Evolutionary conservation across 1,140 invertebrate species (phyloP).

Genomic region (Gryon sp.): DNA sequence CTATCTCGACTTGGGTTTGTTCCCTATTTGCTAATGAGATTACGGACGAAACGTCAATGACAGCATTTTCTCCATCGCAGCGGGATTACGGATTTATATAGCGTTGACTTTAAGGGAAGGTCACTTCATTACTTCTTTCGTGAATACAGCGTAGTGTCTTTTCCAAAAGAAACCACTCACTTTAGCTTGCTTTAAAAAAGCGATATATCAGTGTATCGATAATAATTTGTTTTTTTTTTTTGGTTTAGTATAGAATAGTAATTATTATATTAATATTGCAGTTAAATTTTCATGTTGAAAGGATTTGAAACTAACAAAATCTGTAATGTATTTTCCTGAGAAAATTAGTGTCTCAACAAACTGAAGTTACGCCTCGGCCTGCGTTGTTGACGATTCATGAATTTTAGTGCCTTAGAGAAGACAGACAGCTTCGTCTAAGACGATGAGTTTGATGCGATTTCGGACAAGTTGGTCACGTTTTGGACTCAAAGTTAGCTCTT

Average conservation of each 20-base stretch:
- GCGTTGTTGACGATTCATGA: slow-evolving; percentile 36
- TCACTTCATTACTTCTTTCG: slow-evolving; percentile 36
- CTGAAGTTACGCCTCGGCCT: slow-evolving; percentile 34
- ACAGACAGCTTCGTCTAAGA: slow-evolving; percentile 20
- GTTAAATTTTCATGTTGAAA: slow-evolving; percentile 29
- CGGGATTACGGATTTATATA: no score
- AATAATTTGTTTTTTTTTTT: no score
- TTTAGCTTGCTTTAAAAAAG: slow-evolving; percentile 3
- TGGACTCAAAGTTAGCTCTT: slow-evolving; percentile 42
- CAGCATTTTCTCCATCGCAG: not conserved
- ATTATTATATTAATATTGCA: slow-evolving; percentile 14
- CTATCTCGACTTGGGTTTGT: slow-evolving; percentile 56
- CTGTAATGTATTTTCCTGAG: slow-evolving; percentile 48
- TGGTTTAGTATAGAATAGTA: slow-evolving; percentile 33
- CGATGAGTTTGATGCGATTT: slow-evolving; percentile 60
- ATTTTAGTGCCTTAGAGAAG: slow-evolving; percentile 36
- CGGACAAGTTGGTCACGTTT: slow-evolving; percentile 60
- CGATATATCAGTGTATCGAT: slow-evolving; percentile 10
- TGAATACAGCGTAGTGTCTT: no score
- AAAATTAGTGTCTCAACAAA: slow-evolving; percentile 60
- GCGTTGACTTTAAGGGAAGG: no score
- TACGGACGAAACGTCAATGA: slow-evolving; percentile 50
- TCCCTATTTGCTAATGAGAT: slow-evolving; percentile 68
- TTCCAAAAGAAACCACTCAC: no score
- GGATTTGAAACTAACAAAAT: slow-evolving; percentile 48